Evolutionary conservation across 1,140 invertebrate species (phyloP), one percentile per base, ranked within the genome.

Genomic region (Drosophila pandora): DNA sequence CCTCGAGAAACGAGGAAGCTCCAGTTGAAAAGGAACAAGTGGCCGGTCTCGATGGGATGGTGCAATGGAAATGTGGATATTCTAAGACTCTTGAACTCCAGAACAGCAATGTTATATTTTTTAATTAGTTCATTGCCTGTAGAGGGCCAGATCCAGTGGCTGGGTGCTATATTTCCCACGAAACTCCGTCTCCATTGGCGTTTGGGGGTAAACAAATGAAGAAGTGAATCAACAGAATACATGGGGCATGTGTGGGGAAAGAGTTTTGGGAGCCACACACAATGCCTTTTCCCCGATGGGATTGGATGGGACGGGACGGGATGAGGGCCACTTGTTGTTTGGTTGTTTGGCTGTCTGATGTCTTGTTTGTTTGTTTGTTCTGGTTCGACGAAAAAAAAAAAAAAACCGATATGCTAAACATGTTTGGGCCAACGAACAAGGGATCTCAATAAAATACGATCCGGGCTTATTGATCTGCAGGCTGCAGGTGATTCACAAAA

Each of bases 91-190:
- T 59, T 30, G 17, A 57, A 73, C 68, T 48, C 49, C 43, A 55
- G 32, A 43, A 43, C 13, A 5, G 49, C 60, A 21, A 39, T 23
- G 52, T 32, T 50, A 53, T 55, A 57, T 52, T 41, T 73, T 87
- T 88, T 87, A 85, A 85, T 85, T 85, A 85, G 81, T 85, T 85
- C 82, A 87, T 87, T 84, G 81, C 76, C 81, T 80, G 76, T 8
- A 37, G 34, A n/a, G 34, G 34, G 9, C 17, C 17, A 37, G 34
- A 12, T 10, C 9, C 34, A 37, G 34, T 37, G 9, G 34, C 34
- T 53, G 76, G 65, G 80, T 65, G 81, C 73, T 49, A 81, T 74
- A 81, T 74, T 85, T 85, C 82, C 78, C 82, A 85, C 82, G 82
- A 87, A 76, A 69, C 61, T 70, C 60, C 56, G 68, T 53, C 68